These are phyloP conservation scores for Chlorodrepanis virens DNA, from an alignment of 2,113 vertebrate genomes.

Conservation along the genomic window DNA sequence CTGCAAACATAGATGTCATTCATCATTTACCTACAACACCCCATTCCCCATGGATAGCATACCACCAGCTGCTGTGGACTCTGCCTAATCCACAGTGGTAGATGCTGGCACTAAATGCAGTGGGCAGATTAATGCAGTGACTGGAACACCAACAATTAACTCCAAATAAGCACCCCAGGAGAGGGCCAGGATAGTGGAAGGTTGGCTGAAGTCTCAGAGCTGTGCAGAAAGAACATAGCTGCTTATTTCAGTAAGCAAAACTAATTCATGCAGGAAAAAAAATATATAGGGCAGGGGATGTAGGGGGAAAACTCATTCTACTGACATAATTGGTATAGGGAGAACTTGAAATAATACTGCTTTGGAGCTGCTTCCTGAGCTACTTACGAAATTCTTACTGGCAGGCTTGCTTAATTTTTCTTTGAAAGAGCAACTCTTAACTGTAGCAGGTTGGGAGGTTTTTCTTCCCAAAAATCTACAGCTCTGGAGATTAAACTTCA, in stretches of 20 bases:
- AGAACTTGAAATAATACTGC: not conserved
- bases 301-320: not conserved
- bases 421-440: not conserved
- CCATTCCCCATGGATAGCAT: not conserved
- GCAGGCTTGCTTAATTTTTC: not conserved
- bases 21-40: not conserved
- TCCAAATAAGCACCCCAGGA: not conserved
- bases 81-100: not conserved
- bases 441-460: not conserved
- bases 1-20: not conserved
- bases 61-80: not conserved
- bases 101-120: not conserved
- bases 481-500: not conserved
- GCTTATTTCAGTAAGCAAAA: not conserved
- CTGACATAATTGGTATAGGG: not conserved
- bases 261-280: not conserved
- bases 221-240: not conserved
- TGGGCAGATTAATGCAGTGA: not conserved
- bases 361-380: not conserved
- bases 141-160: not conserved
- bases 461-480: not conserved
- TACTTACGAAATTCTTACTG: not conserved
- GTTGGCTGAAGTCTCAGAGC: not conserved
- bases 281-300: fast-evolving
- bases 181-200: not conserved